These are phyloP conservation scores for Aphodius granarius DNA, from an alignment of 2,888 invertebrate genomes.

Conservation along the genomic window DNA sequence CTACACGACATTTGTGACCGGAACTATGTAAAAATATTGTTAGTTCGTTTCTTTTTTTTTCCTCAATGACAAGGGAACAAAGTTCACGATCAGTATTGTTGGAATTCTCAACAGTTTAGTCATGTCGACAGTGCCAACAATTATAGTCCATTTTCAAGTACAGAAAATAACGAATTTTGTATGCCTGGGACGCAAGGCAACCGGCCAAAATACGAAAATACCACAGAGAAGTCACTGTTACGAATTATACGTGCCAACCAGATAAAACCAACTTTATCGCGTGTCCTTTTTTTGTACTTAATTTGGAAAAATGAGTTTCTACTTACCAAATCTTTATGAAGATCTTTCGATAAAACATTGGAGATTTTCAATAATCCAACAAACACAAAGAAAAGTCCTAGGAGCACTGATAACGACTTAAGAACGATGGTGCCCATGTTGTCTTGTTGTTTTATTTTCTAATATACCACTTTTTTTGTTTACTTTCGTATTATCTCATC, in stretches of 20 bases:
- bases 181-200: conserved; percentile 9
- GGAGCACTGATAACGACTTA: conserved; percentile 85
- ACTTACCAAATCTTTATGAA: conserved; percentile 95
- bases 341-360: conserved; percentile 88
- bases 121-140: not conserved
- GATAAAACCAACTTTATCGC: not conserved
- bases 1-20: too few species aligned
- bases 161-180: not conserved
- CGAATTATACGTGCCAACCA: not conserved
- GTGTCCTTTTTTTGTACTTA: not conserved
- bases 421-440: conserved; percentile 76
- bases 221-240: conserved; percentile 1
- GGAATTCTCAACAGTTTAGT: not conserved
- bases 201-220: conserved; percentile 11
- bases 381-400: conserved; percentile 94
- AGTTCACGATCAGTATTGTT: not conserved
- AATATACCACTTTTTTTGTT: not conserved
- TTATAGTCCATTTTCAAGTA: not conserved
- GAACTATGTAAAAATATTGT: too few species aligned
- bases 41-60: not conserved
- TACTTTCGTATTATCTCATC: not conserved
- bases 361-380: conserved; percentile 92
- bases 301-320: conserved; percentile 13
- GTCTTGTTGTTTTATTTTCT: not conserved
- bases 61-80: not conserved